Evolutionary conservation across 2,888 invertebrate genomes (phyloP).

Genomic region (Hermodice carunculata): DNA sequence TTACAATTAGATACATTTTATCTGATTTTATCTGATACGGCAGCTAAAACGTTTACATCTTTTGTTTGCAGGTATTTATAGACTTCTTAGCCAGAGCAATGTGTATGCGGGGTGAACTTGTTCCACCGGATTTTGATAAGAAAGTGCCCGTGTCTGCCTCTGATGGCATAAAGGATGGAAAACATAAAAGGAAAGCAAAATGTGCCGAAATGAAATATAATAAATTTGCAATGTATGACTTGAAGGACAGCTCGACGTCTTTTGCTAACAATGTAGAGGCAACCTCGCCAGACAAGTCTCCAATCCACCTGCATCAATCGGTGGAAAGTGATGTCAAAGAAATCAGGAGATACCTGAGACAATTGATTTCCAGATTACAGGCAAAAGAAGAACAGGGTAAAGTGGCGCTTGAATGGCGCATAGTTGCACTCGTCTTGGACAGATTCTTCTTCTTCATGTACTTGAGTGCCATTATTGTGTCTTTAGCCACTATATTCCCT

Average conservation of each 20-base stretch:
- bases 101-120: conserved; percentile 34
- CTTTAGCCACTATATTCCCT: conserved; percentile 45
- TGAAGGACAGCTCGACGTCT: conserved; percentile 13
- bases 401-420: conserved; percentile 42
- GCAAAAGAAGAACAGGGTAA: conserved; percentile 40
- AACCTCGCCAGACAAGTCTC: conserved; percentile 26
- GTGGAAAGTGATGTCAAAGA: conserved; percentile 64
- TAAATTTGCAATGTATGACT: conserved; percentile 32
- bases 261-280: conserved; percentile 13
- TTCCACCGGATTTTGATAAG: conserved; percentile 17
- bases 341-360: conserved; percentile 53
- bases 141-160: background rate
- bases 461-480: conserved; percentile 38
- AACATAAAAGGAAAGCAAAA: conserved; percentile 13
- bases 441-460: conserved; percentile 45
- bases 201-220: conserved; percentile 30
- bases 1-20: no score
- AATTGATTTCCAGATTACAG: conserved; percentile 51
- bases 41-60: background rate
- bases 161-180: background rate
- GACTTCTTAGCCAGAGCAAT: conserved; percentile 28
- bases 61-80: conserved; percentile 32
- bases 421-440: conserved; percentile 44
- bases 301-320: conserved; percentile 33
- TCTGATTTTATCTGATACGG: no score